phyloP scores from a whole-genome alignment of 1,140 invertebrate genomes.

The Aphelenchoides fujianensis region DNA sequence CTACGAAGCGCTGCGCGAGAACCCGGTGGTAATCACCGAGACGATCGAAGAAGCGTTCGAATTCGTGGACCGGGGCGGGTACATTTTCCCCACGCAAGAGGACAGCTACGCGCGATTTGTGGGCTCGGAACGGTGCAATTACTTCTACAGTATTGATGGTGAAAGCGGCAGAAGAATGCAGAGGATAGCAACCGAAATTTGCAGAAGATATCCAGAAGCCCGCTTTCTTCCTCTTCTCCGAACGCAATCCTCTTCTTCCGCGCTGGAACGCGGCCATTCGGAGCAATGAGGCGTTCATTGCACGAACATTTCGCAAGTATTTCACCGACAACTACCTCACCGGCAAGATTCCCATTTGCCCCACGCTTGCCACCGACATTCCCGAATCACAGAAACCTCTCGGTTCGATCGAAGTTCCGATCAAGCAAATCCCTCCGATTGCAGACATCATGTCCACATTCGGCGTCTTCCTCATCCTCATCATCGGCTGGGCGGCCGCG shows the following conservation, averaged over 20 bases:
- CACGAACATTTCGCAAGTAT: conserved; percentile 38
- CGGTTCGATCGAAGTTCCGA: conserved; percentile 13
- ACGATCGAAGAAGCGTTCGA: conserved; percentile 34
- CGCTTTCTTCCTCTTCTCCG: conserved; percentile 38
- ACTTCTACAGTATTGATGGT: conserved; percentile 45
- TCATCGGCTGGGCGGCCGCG: conserved; percentile 32
- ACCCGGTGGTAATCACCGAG: conserved; percentile 34
- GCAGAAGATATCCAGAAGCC: conserved; percentile 39
- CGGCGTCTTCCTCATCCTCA: conserved; percentile 40
- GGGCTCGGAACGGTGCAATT: conserved; percentile 39
- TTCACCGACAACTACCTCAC: conserved; percentile 29
- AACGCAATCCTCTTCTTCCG: conserved; percentile 25
- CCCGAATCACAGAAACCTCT: conserved; percentile 18
- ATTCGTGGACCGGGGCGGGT: conserved; percentile 42
- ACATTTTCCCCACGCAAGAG: conserved; percentile 45
- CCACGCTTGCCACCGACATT: not conserved
- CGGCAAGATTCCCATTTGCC: conserved; percentile 38
- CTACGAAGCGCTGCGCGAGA: conserved; percentile 28
- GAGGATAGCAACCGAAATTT: not conserved
- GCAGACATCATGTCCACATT: conserved; percentile 42
- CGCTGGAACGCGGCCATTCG: conserved; percentile 44
- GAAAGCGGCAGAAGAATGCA: no score
- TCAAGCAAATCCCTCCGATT: not conserved
- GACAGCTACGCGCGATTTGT: conserved; percentile 32
- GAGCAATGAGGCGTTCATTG: conserved; percentile 39